Evolutionary conservation across 2,888 invertebrate species (phyloP), one percentile per base, ranked within the genome.

Genomic region (Cosmorhoe ocellata): DNA sequence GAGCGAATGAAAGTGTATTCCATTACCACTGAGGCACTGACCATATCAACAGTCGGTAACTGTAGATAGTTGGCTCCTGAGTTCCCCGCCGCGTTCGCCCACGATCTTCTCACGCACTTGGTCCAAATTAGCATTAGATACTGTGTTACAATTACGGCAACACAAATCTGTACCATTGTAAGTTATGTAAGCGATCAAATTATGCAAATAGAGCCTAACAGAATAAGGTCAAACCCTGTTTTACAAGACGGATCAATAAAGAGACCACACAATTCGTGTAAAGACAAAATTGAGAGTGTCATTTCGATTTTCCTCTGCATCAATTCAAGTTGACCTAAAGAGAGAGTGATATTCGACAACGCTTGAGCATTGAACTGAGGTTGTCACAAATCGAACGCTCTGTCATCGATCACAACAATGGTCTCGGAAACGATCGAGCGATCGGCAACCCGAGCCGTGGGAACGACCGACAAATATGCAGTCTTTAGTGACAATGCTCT

Each of bases 401-500:
- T 14, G 18, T 34, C 12, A 30, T 28, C 42, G 9, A 26, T 43
- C 27, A 34, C 34, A 22, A 44, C 34, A 34, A 22, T 22, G 13
- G 22, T 50, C 55, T 61, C 59, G 51, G 63, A 56, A 59, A 58
- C 56, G 64, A 64, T 63, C 57, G 57, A 58, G 61, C 58, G 47
- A 59, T 61, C 53, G 56, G 62, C 61, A 61, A 71, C 61, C 57
- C 56, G 67, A 67, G 61, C 45, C 86, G 86, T 87, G 88, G 79
- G 87, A 87, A 86, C 67, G 58, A 52, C 64, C 53, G 64, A 67
- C 77, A 81, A 79, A 74, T 76, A 84, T 84, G 84, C 79, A 74
- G 82, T 83, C 79, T 81, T 81, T 74, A 83, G 80, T 78, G 81
- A 85, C 85, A 84, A 84, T 83, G 71, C 71, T 63, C 77, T 74